Evolutionary conservation across 2,797 vertebrate species (phyloP).

Genomic region (Meda fulgida): DNA sequence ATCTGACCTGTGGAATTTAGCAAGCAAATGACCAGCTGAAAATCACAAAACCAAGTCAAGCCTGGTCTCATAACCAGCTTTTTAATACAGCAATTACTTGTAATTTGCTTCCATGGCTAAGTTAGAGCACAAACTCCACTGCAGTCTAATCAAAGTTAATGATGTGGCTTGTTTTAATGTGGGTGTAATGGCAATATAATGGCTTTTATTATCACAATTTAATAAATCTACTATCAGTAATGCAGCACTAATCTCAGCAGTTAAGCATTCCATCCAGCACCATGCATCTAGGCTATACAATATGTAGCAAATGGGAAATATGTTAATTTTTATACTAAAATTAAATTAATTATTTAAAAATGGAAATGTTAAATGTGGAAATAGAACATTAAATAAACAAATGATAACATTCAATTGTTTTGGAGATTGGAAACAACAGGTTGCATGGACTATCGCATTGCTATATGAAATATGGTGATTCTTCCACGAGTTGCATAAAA

Average conservation of each 20-base stretch:
- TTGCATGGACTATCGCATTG: background rate
- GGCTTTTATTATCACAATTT: constrained; percentile 54
- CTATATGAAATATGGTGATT: background rate
- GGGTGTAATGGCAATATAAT: constrained; percentile 36
- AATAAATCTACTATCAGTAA: constrained; percentile 49
- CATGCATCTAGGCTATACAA: constrained; percentile 5
- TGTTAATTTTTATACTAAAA: constrained; percentile 3
- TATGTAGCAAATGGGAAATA: background rate
- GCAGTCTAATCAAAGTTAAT: constrained; percentile 48
- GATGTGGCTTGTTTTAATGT: constrained; percentile 45
- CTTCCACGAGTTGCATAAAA: background rate
- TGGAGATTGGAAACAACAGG: background rate
- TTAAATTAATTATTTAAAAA: constrained; percentile 11
- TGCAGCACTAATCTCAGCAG: constrained; percentile 32
- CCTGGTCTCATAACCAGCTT: constrained; percentile 11
- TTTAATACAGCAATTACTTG: constrained; percentile 30
- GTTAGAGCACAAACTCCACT: constrained; percentile 27
- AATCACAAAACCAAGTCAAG: constrained; percentile 9
- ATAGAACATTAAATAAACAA: constrained; percentile 19
- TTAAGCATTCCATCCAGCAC: constrained; percentile 22
- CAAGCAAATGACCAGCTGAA: constrained; percentile 24
- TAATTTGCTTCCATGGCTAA: constrained; percentile 24
- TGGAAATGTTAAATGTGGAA: background rate
- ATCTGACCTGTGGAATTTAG: constrained; percentile 72
- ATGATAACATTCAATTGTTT: background rate